Evolutionary conservation across 2,888 invertebrate species (phyloP).

Genomic region (Ditylenchus weischeri): DNA sequence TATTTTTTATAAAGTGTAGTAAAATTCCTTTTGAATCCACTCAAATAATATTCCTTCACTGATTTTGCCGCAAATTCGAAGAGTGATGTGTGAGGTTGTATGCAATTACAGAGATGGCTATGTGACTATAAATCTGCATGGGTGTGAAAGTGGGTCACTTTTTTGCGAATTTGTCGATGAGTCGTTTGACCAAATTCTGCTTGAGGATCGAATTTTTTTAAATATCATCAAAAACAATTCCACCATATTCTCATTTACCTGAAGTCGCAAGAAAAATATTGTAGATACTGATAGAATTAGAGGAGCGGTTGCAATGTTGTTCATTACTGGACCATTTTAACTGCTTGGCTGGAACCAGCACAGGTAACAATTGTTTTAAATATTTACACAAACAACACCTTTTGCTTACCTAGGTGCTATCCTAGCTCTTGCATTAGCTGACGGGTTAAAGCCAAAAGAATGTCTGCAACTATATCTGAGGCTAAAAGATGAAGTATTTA

Average conservation of each 20-base stretch:
- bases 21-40: too few species aligned
- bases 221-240: neutral
- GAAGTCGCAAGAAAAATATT: conserved; percentile 5
- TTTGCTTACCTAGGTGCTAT: conserved; percentile 67
- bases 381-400: too few species aligned
- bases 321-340: conserved; percentile 81
- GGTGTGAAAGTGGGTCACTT: too few species aligned
- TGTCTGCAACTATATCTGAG: conserved; percentile 87
- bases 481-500: conserved; percentile 86
- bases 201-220: too few species aligned
- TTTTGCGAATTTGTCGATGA: too few species aligned
- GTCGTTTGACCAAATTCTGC: too few species aligned
- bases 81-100: too few species aligned
- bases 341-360: conserved; percentile 84
- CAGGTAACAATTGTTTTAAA: conserved; percentile 62
- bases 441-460: conserved; percentile 67
- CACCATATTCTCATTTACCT: neutral
- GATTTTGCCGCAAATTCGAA: too few species aligned
- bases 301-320: conserved; percentile 24
- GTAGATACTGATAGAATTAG: conserved; percentile 46
- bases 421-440: conserved; percentile 77
- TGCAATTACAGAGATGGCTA: too few species aligned
- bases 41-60: too few species aligned
- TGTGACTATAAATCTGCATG: too few species aligned
- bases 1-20: too few species aligned